phyloP scores from a whole-genome alignment of 2,888 invertebrate species.

The Sminthurides aquaticus region DNA sequence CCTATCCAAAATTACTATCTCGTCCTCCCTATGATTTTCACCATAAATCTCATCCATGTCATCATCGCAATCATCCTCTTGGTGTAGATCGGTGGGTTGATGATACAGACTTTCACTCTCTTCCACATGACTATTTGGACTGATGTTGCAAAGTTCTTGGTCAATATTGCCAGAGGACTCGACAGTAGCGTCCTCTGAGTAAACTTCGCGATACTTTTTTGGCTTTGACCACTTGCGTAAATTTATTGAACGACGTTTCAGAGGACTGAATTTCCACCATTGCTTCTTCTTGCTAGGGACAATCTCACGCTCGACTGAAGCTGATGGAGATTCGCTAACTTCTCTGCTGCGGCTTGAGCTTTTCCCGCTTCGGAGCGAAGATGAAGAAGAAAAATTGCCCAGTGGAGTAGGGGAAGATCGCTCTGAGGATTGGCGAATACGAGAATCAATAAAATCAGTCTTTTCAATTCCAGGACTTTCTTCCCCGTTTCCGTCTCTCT shows the following conservation, averaged over 20 bases:
- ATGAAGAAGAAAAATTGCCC: not conserved
- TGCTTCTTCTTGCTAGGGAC: constrained; percentile 1
- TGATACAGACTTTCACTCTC: not conserved
- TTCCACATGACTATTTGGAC: not conserved
- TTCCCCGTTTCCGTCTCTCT: not conserved
- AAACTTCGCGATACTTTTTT: constrained; percentile 17
- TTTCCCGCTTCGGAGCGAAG: not conserved
- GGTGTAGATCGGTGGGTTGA: too few relatives aligned
- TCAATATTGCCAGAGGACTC: not conserved
- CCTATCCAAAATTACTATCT: constrained; percentile 13
- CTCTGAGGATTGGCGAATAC: too few relatives aligned
- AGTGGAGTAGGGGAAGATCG: too few relatives aligned
- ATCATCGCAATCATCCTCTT: constrained; percentile 5
- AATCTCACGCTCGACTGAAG: constrained; percentile 5
- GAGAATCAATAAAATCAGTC: not conserved
- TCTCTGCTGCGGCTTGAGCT: not conserved
- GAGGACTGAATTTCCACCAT: constrained; percentile 14
- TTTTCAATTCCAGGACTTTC: not conserved
- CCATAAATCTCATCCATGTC: not conserved
- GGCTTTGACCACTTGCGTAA: constrained; percentile 1
- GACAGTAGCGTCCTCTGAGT: too few relatives aligned
- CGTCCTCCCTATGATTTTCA: constrained; percentile 13
- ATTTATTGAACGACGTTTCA: constrained; percentile 15
- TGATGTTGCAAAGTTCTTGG: too few relatives aligned
- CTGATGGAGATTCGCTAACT: constrained; percentile 4